Evolutionary conservation across 2,113 vertebrate species (phyloP), one percentile per base, ranked within the genome.

Genomic region (Plecotus auritus): DNA sequence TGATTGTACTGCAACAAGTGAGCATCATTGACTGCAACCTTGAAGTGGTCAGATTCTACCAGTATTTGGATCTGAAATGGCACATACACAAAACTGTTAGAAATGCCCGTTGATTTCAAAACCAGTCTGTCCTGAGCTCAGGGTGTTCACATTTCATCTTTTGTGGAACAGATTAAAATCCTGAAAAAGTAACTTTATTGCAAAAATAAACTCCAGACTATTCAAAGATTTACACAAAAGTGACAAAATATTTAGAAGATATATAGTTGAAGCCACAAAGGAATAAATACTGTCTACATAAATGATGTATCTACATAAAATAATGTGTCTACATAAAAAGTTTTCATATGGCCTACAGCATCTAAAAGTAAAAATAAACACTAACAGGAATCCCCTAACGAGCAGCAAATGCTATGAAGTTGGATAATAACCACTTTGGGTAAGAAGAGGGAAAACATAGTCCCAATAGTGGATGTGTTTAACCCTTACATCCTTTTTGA

Each of bases 61-160:
- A 98, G 97, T 28, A 99, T 10, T 90, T 98, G 98, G 7, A 99
- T 80, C 98, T 99, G 97, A 7, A 97, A 95, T 74, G 54, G 1
- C 32, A 85, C 3, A 10, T 18, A 85, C 7, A 47, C 12, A 84
- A 42, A 91, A 59, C 42, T 18, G 10, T 96, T 82, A 90, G 37
- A 77, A 37, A 94, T n/a, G 35, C 23, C 67, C 28, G 13, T 32
- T 47, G 14, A 54, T 88, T 66, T 78, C 32, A 85, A 91, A 61
- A 66, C 59, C 59, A 66, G 12, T 69, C n/a, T 92, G 40, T n/a
- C 72, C 61, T 94, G 56, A 74, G 12, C 49, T 94, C 47, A 45
- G n/a, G 17, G 73, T 61, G 12, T 51, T 72, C 22, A 35, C n/a
- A 85, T 84, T 64, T 80, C 20, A 66, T 56, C 64, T 73, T 72